Percentiles rank a stretch among this genome's conserved stretches.
phyloP scores from a whole-genome alignment of 1,140 invertebrate species.

The Trichogramma pretiosum region DNA sequence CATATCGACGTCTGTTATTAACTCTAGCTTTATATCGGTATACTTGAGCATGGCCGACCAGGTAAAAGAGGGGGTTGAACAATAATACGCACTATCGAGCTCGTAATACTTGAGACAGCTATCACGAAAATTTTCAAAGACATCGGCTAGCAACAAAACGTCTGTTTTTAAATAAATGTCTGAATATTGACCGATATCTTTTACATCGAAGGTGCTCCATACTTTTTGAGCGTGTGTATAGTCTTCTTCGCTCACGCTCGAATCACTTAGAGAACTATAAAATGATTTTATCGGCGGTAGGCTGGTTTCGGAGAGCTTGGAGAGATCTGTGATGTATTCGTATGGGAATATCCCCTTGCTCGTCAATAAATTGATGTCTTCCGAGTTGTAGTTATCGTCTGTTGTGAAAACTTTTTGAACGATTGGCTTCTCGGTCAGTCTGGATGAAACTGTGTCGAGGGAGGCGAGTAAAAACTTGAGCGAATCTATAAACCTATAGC shows the following conservation, averaged over 20 bases:
- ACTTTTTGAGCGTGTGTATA: background rate
- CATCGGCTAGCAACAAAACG: too few species aligned
- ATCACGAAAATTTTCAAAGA: too few species aligned
- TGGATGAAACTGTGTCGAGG: constrained; percentile 15
- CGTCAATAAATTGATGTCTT: constrained; percentile 2
- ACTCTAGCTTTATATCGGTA: too few species aligned
- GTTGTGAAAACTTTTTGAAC: background rate
- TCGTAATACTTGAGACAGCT: too few species aligned
- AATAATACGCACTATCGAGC: too few species aligned
- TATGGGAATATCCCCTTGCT: constrained; percentile 27
- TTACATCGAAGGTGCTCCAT: background rate
- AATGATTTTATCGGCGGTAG: constrained; percentile 25
- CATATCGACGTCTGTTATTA: too few species aligned
- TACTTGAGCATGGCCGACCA: too few species aligned
- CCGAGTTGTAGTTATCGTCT: background rate
- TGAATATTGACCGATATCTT: background rate
- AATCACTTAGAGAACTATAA: background rate
- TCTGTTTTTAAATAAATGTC: too few species aligned
- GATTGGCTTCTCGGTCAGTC: constrained; percentile 11
- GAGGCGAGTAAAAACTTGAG: constrained; percentile 13
- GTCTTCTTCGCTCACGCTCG: background rate
- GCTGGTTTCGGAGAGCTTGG: constrained; percentile 20
- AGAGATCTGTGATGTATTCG: constrained; percentile 23
- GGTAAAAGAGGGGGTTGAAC: too few species aligned
- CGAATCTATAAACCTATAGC: constrained; percentile 21